Base-by-base conservation (phyloP, 1,140 invertebrate genomes). In the Halictus rubicundus region DNA sequence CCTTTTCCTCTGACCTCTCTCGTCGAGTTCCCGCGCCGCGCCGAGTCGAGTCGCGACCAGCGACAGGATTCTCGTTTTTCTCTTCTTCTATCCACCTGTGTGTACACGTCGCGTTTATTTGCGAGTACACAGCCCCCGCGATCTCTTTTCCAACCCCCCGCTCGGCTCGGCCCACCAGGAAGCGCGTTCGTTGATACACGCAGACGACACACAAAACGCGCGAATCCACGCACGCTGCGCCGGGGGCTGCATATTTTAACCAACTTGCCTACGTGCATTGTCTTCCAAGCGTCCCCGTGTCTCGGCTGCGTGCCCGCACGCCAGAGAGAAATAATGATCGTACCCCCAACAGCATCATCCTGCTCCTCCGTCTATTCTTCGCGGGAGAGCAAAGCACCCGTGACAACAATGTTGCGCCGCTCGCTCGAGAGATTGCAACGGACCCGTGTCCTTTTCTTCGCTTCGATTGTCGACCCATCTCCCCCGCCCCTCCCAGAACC, bases 231-330 rank as follows among this genome's bases (percentile, higher is more conserved):
- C 78, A 76, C 60, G 79, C 83, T 70, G 78, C 60, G 74, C 79
- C 74, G 78, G 78, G 83, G 85, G 87, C 87, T 87, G 88, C 89
- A 89, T 90, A 89, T 90, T 90, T 90, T 89, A 90, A 90, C 88
- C 88, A 88, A 89, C 87, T 90, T 90, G 88, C 83, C 78, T 72
- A 80, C 65, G 78, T 32, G 71, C 73, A 90, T 89, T 89, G 89
- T 89, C 79, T 85, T 78, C 78, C 54, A 80, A 61, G 52, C 75
- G 54, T 86, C 65, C 64, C 42, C 63, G 68, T 59, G 75, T 66
- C 83, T 16, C 14, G 80, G 65, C 60, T 65, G 65, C 63, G 80
- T 32, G 32, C 32, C 54, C 72, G 60, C 46, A 81, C 78, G 74
- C 60, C 59, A 60, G 75, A 59, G 75, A 59, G 63, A 85, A 88